A percentile compares a stretch with the other conserved stretches of the same genome.
phyloP scores from a whole-genome alignment of 2,888 invertebrate species.

The Timandra comae region DNA sequence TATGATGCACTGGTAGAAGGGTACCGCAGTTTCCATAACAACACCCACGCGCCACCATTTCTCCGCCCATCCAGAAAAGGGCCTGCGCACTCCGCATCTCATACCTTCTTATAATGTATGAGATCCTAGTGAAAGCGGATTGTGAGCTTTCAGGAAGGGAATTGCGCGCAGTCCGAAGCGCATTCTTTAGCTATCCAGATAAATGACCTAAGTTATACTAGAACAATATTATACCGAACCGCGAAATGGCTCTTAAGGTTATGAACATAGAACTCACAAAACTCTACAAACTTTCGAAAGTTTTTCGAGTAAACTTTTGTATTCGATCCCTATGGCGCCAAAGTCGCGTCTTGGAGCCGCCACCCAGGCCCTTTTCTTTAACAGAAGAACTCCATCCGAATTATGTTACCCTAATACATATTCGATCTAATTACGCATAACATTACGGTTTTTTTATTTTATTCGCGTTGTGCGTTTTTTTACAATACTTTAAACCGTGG shows the following conservation, averaged over 20 bases:
- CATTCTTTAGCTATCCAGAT: conserved; percentile 23
- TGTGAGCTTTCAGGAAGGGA: conserved; percentile 82
- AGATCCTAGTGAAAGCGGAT: conserved; percentile 75
- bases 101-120: conserved; percentile 48
- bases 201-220: too few species aligned
- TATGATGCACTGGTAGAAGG: conserved; percentile 48
- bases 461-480: too few species aligned
- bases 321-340: conserved; percentile 3
- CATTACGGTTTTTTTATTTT: conserved; percentile 45
- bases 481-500: too few species aligned
- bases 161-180: conserved; percentile 37
- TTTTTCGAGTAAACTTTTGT: too few species aligned
- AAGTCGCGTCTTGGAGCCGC: background rate
- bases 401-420: conserved; percentile 68
- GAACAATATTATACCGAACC: too few species aligned
- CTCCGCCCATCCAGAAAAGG: conserved; percentile 56
- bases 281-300: too few species aligned
- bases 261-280: too few species aligned
- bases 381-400: conserved; percentile 26
- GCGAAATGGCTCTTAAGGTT: too few species aligned
- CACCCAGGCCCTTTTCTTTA: conserved; percentile 22
- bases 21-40: conserved; percentile 62
- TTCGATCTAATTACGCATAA: conserved; percentile 77
- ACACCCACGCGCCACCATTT: conserved; percentile 60
- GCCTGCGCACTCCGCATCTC: conserved; percentile 29